These are phyloP conservation scores for Luidia sarsii DNA, from an alignment of 53 echinoderm and acorn worm species.

Conservation along the genomic window DNA sequence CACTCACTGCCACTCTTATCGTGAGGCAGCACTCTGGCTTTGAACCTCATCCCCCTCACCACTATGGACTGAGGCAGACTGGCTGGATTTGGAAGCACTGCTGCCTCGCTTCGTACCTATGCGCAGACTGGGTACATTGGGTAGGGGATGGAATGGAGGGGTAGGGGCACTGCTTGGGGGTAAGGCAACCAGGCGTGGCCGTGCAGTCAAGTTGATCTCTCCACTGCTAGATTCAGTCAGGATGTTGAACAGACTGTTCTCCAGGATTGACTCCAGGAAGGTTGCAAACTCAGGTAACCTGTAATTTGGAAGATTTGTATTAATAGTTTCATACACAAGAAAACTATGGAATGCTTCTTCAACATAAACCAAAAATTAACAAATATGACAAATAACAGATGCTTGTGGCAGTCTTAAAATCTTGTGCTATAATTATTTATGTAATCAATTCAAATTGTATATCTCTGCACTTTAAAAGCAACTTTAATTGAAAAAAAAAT, in stretches of 20 bases:
- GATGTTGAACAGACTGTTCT: slow-evolving; percentile 92
- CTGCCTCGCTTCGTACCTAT: slow-evolving; percentile 13
- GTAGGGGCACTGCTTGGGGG: slow-evolving; percentile 69
- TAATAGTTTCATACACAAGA: neutral
- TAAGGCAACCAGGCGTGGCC: slow-evolving; percentile 90
- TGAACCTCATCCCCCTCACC: neutral
- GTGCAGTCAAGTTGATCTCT: slow-evolving; percentile 87
- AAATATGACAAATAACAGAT: neutral
- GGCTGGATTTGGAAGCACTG: neutral
- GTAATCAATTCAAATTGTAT: neutral
- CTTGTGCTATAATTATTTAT: neutral
- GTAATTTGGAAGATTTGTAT: neutral
- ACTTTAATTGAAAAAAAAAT: too few species aligned
- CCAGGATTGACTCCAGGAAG: slow-evolving; percentile 75
- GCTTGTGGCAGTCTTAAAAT: neutral
- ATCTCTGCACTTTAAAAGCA: too few species aligned
- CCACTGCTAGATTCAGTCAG: slow-evolving; percentile 71
- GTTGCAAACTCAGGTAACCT: slow-evolving; percentile 94
- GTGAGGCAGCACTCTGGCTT: slow-evolving; percentile 3
- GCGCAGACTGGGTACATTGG: slow-evolving; percentile 9
- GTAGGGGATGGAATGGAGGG: neutral
- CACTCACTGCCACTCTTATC: too few species aligned
- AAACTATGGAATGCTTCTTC: neutral
- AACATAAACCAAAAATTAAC: neutral
- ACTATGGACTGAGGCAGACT: slow-evolving; percentile 31